Evolutionary conservation across 2,113 vertebrate species (phyloP), one percentile per base, ranked within the genome.

Genomic region (Bubo scandiacus): DNA sequence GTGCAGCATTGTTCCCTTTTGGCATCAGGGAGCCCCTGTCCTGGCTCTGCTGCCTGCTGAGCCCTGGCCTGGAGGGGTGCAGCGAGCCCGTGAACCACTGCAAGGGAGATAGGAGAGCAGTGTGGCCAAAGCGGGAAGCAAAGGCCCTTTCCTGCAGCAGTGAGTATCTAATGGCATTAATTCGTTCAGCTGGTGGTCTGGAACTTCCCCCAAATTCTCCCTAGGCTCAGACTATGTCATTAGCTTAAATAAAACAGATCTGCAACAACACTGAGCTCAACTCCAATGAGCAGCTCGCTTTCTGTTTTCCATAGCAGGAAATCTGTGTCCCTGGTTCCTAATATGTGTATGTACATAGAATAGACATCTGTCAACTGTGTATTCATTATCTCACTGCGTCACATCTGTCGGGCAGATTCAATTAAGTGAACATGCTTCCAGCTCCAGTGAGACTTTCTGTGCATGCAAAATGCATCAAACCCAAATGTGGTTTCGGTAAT

Each of bases 341-440:
- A 62, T 86, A 61, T 17, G 65, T 72, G 71, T 95, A 34, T n/a
- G 79, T 80, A 91, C 84, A 40, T 15, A 59, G 73, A 86, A 17
- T 2, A 94, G 87, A 92, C 66, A 72, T 91, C 79, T 93, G 74
- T 86, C 90, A 88, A 65, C 70, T 91, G 71, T 8, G 6, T 54
- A 82, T 42, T 96, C 65, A 38, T 90, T 93, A 66, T 54, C 92
- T 93, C 2, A 1, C 72, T 47, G 61, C 2, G 0, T 80, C 85
- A 85, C 92, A 92, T 95, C 90, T 97, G 81, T 49, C 78, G 82
- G 85, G 81, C 88, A 94, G 36, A 79, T 79, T 88, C 78, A 66
- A 90, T 86, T 92, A 92, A 70, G 45, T 49, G 71, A 93, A 78
- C 32, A 32, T 51, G 42, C 77, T 65, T 75, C 83, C 83, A 73